Evolutionary conservation across 2,113 vertebrate species (phyloP).

Genomic region (Chionomys nivalis): DNA sequence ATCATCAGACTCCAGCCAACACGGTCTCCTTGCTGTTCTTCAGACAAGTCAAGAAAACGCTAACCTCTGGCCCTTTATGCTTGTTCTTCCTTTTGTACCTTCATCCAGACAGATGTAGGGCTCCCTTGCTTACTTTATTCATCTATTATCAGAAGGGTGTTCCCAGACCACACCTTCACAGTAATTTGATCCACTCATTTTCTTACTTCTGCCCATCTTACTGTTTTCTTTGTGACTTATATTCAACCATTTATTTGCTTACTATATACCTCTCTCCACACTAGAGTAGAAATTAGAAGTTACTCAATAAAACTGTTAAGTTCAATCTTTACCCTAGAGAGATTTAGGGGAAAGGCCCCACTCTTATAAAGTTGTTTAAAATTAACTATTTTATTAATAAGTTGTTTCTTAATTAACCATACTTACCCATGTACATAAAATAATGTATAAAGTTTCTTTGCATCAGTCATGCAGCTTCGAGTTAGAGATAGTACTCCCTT

Average conservation of each 20-base stretch:
- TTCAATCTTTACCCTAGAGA: background rate
- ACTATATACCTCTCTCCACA: background rate
- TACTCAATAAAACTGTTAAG: background rate
- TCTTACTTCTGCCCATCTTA: background rate
- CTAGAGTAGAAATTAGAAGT: slow-evolving; percentile 24
- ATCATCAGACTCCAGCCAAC: background rate
- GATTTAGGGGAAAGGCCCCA: background rate
- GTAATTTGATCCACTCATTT: slow-evolving; percentile 9
- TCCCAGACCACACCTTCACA: background rate
- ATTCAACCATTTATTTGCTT: background rate
- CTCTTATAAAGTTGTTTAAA: slow-evolving; percentile 37
- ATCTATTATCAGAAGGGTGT: background rate
- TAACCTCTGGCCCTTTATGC: background rate
- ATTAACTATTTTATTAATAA: background rate
- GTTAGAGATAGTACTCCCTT: slow-evolving; percentile 94
- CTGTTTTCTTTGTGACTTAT: slow-evolving; percentile 11
- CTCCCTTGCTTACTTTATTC: slow-evolving; percentile 11
- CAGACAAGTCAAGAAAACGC: background rate
- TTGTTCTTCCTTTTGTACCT: background rate
- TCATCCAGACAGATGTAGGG: background rate
- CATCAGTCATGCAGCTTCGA: slow-evolving; percentile 93
- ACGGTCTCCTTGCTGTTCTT: slow-evolving; percentile 1
- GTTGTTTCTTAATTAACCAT: slow-evolving; percentile 29
- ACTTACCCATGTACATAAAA: slow-evolving; percentile 97
- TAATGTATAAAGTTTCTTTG: slow-evolving; percentile 94